Evolutionary conservation across 1,140 invertebrate genomes (phyloP), one percentile per base, ranked within the genome.

Genomic region (Himalopsyche phryganea): DNA sequence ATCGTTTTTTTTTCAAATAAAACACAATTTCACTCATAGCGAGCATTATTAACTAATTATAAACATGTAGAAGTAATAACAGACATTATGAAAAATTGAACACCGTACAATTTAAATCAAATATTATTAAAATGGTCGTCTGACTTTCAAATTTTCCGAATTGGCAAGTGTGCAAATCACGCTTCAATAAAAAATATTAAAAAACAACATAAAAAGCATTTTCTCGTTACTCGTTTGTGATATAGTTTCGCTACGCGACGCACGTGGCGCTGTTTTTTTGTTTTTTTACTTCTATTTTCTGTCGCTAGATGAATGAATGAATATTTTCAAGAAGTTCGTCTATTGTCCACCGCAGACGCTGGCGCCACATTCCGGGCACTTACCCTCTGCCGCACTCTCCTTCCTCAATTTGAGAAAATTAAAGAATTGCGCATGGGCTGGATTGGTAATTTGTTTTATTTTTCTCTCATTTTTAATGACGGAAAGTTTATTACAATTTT

Each of bases 391-490:
- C 40, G 11, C 45, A 15, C 50, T n/a, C 36, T 44, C 57, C 28
- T 44, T 28, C 44, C 47, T 3, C 28, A 23, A 19, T 50, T 54
- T 45, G 10, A 14, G 28, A 48, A 46, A 59, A 46, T 62, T 59
- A 63, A 63, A 59, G 57, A 63, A 63, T 56, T 55, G 47, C 56
- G 47, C 42, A 53, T 15, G 61, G 61, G 56, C 52, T 51, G 61
- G 38, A 63, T 48, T 59, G 57, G 61, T n/a, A 38, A 40, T 40
- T 40, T 5, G 11, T n/a, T 40, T 40, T 40, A 40, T n/a, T 40
- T 40, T 13, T 40, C 38, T 11, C 38, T n/a, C n/a, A n/a, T n/a
- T n/a, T n/a, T n/a, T n/a, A n/a, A n/a, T n/a, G n/a, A n/a, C n/a
- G n/a, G n/a, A n/a, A n/a, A n/a, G n/a, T n/a, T n/a, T n/a, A n/a